Evolutionary conservation across 2,113 vertebrate species (phyloP).

Genomic region (Polypterus senegalus): DNA sequence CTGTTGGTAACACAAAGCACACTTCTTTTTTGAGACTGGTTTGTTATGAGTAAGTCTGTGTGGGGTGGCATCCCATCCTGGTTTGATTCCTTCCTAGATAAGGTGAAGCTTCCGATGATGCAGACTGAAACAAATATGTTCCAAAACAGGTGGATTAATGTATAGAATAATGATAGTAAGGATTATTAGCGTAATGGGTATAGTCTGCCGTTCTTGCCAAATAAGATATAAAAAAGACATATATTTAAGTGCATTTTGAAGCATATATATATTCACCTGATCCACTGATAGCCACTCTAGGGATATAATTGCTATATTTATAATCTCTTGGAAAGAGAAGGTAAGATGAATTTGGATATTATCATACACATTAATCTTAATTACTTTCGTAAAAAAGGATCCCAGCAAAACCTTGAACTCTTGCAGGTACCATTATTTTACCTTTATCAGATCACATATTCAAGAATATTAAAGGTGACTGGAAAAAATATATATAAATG

Average conservation of each 20-base stretch:
- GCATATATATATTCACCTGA: neutral
- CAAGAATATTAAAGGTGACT: slow-evolving; percentile 39
- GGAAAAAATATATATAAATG: neutral
- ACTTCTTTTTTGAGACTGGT: too few species aligned
- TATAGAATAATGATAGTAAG: too few species aligned
- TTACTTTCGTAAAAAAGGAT: slow-evolving; percentile 50
- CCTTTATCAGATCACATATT: slow-evolving; percentile 39
- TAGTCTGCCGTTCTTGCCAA: too few species aligned
- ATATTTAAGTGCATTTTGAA: neutral
- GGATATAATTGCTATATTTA: neutral
- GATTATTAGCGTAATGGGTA: too few species aligned
- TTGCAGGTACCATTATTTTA: slow-evolving; percentile 31
- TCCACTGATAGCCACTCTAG: neutral
- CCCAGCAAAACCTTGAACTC: slow-evolving; percentile 33
- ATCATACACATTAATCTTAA: slow-evolving; percentile 68
- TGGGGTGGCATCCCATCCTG: too few species aligned
- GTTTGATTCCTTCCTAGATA: too few species aligned
- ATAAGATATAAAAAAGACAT: too few species aligned
- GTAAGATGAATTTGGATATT: slow-evolving; percentile 41
- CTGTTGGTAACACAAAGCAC: too few species aligned
- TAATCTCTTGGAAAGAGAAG: neutral
- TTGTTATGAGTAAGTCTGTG: too few species aligned
- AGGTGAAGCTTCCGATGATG: too few species aligned
- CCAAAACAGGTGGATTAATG: too few species aligned
- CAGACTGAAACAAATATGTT: too few species aligned